phyloP scores from a whole-genome alignment of 2,113 vertebrate genomes.

The Cygnus atratus region DNA sequence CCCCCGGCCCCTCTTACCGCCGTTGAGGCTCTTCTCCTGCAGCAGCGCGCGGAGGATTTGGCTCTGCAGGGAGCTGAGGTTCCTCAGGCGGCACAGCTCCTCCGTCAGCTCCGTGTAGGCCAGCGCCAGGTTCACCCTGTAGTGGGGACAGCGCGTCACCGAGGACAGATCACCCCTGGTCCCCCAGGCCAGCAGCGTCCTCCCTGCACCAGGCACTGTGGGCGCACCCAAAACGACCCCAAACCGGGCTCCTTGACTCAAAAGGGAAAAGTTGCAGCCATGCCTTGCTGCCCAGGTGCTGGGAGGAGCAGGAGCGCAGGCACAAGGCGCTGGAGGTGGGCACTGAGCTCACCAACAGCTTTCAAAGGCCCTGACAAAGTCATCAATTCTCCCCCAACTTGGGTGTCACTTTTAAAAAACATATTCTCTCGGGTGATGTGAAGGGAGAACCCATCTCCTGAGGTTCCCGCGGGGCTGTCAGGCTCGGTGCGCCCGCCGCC shows the following conservation, averaged over 20 bases:
- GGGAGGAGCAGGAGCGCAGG: background rate
- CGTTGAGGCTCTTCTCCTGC: slow-evolving; percentile 82
- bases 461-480: background rate
- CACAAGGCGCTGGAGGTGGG: background rate
- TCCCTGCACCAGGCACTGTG: background rate
- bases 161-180: background rate
- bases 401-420: background rate
- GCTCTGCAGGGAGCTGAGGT: slow-evolving; percentile 89
- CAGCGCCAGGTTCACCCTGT: slow-evolving; percentile 93
- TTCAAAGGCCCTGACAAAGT: background rate
- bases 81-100: slow-evolving; percentile 89
- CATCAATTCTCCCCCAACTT: background rate
- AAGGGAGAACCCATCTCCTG: background rate
- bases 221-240: background rate
- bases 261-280: background rate
- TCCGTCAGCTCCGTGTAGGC: slow-evolving; percentile 96
- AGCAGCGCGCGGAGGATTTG: slow-evolving; percentile 91
- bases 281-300: background rate
- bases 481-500: background rate
- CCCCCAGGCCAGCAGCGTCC: too few species aligned
- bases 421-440: background rate
- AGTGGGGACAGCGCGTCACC: background rate
- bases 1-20: slow-evolving; percentile 3
- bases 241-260: rapidly evolving
- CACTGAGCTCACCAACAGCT: background rate